Evolutionary conservation across 2,888 invertebrate genomes (phyloP).

Genomic region (Trichopria drosophilae): DNA sequence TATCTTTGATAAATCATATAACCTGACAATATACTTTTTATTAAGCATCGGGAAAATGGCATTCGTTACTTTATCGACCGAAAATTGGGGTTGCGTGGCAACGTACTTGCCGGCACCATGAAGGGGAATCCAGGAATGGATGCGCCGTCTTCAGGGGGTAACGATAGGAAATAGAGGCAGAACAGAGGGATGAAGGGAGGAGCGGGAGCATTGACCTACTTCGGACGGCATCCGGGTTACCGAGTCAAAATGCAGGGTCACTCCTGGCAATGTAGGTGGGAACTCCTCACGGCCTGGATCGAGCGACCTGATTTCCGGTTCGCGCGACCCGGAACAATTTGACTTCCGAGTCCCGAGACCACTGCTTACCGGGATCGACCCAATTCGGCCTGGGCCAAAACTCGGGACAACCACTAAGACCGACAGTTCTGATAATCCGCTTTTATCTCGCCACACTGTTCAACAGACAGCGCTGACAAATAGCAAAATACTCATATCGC

Average conservation of each 20-base stretch:
- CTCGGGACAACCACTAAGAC: too few relatives aligned
- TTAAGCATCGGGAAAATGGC: too few relatives aligned
- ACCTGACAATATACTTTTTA: too few relatives aligned
- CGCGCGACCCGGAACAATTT: constrained; percentile 48
- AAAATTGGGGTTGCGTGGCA: constrained; percentile 30
- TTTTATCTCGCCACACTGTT: too few relatives aligned
- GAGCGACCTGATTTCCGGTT: constrained; percentile 53
- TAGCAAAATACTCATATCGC: too few relatives aligned
- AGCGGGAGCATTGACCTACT: constrained; percentile 51
- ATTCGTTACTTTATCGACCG: constrained; percentile 26
- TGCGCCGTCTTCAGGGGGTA: too few relatives aligned
- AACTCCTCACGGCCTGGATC: constrained; percentile 48
- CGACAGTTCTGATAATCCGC: too few relatives aligned
- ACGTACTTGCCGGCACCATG: constrained; percentile 6
- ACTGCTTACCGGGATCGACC: constrained; percentile 26
- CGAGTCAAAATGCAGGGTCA: constrained; percentile 46
- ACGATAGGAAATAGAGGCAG: too few relatives aligned
- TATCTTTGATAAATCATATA: too few relatives aligned
- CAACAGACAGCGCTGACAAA: too few relatives aligned
- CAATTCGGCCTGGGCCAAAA: constrained; percentile 13
- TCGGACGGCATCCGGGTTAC: constrained; percentile 47
- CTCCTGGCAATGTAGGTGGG: constrained; percentile 31
- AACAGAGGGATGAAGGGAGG: too few relatives aligned
- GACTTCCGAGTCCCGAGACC: constrained; percentile 41
- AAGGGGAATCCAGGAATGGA: background rate